Evolutionary conservation across 2,888 invertebrate species (phyloP), one percentile per base, ranked within the genome.

Genomic region (Eudasyphora cyanicolor): DNA sequence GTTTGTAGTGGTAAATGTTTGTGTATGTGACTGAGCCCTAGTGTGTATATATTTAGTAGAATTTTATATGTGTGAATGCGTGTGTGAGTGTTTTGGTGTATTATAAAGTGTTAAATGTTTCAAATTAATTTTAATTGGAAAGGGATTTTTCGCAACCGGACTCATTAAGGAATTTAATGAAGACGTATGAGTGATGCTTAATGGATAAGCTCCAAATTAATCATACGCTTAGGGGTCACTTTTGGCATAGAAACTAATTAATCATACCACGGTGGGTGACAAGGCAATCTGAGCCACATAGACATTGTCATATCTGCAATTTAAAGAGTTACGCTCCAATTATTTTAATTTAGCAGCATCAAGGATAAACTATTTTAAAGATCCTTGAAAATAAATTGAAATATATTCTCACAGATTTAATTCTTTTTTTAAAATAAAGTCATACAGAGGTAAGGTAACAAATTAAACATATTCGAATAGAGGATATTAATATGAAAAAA

Each of bases 61-160:
- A n/a, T n/a, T n/a, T n/a, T n/a, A n/a, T n/a, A 35, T 69, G 35
- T 42, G 17, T 42, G 35, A 10, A 29, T 45, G 27, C 60, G 29
- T 69, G 67, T 42, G 62, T 75, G 54, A 38, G 35, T 42, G 45
- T 57, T 57, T 67, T 17, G 24, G 67, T 21, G 62, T 51, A 57
- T 84, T 69, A 49, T 67, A 71, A 81, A 80, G 74, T 81, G 81
- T 45, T 84, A 84, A 75, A 42, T 71, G 74, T 71, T 75, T 42
- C 35, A 81, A 83, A 78, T 78, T 70, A 84, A 71, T 78, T 79
- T 75, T 77, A 81, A 84, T 84, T 84, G 81, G 71, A 81, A 75
- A 73, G 77, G 74, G 80, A 80, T 45, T 83, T 83, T 80, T 62
- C 45, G 74, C 35, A 70, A 77, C 70, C 74, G 67, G 42, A 67